Evolutionary conservation across 2,113 vertebrate genomes (phyloP), one percentile per base, ranked within the genome.

Genomic region (Acrocephalus arundinaceus): DNA sequence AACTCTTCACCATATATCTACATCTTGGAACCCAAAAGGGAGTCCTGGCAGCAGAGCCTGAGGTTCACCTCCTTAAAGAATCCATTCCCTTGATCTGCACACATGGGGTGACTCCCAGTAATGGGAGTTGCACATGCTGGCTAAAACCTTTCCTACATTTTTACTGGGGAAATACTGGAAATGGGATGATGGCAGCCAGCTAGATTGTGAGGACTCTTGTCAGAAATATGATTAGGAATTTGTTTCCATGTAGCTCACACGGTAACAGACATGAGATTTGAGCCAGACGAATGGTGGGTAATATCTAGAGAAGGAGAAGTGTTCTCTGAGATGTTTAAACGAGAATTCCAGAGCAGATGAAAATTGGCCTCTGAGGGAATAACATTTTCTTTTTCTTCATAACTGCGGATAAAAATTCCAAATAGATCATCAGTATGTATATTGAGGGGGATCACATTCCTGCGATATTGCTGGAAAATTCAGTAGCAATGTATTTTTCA

Each of bases 281-380:
- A 97, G 85, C 71, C 90, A 96, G 91, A 89, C 1, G 20, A 92
- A 41, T 86, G 86, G 92, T 74, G 94, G 87, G 89, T 82, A 95
- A 94, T 95, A 97, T 94, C 63, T 93, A 92, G 87, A 93, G 92
- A 93, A 89, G 92, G 80, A 71, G 86, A 90, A 95, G 90, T 74
- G 93, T 83, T 91, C 66, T 91, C 89, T 52, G 48, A 89, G 96
- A 71, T 67, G 76, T 81, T 88, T 94, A 97, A 97, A 97, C 94
- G 96, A 98, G 77, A 97, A 97, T 96, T 97, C 93, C 96, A 97
- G 96, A 97, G 92, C 46, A 72, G 65, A 92, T 90, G 93, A 96
- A 97, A 97, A 96, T 92, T 86, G 78, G 61, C 51, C 76, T 92
- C 97, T 5, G 46, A 96, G 87, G 96, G 97, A 97, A 95, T 96